Evolutionary conservation across 2,888 invertebrate species (phyloP).

Genomic region (Tetanocera ferruginea): DNA sequence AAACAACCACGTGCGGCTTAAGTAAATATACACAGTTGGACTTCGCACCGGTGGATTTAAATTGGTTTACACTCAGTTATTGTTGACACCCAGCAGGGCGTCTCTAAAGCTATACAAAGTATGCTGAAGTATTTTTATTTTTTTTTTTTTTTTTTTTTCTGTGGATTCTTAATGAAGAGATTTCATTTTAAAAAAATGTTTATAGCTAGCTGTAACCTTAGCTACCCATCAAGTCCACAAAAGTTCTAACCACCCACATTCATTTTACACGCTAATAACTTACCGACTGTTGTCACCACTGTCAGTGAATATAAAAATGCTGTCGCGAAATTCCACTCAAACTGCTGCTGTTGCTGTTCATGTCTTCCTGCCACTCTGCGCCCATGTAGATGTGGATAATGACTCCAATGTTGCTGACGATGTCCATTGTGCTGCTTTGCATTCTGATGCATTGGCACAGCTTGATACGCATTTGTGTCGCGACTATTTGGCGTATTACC

Average conservation of each 20-base stretch:
- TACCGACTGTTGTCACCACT: slow-evolving; percentile 89
- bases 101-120: too few species aligned
- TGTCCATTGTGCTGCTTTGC: slow-evolving; percentile 47
- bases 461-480: slow-evolving; percentile 53
- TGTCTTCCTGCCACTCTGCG: neutral
- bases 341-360: slow-evolving; percentile 32
- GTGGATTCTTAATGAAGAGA: neutral
- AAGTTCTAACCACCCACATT: neutral
- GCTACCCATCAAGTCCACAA: too few species aligned
- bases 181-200: neutral
- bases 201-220: neutral
- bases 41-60: too few species aligned
- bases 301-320: slow-evolving; percentile 93
- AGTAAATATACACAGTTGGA: too few species aligned
- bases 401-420: slow-evolving; percentile 70
- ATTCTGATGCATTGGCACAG: slow-evolving; percentile 46
- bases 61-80: too few species aligned
- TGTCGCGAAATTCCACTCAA: slow-evolving; percentile 85
- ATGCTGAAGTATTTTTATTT: neutral
- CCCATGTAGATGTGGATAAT: slow-evolving; percentile 18
- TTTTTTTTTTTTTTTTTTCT: neutral
- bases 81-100: too few species aligned
- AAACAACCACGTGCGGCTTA: neutral
- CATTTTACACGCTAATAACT: slow-evolving; percentile 63
- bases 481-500: slow-evolving; percentile 43